Conservation (phyloP, 1,140 invertebrate species). For the Chionoecetes opilio region DNA sequence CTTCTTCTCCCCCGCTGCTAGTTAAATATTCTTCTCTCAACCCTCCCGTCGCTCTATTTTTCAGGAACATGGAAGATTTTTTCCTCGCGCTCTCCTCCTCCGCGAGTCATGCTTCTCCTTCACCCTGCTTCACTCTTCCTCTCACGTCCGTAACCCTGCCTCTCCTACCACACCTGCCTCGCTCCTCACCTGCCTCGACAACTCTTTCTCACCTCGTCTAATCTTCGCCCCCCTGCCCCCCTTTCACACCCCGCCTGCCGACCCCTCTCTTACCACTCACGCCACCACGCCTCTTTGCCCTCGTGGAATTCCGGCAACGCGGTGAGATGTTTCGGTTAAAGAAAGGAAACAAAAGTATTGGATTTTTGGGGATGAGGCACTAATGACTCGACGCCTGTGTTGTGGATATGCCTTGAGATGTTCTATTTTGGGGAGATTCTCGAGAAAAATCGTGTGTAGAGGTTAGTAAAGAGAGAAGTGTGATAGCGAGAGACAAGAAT, state of each 20-base stretch:
- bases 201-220: background rate
- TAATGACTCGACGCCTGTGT: slow-evolving; percentile 34
- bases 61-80: background rate
- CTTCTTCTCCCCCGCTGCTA: background rate
- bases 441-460: background rate
- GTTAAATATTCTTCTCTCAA: background rate
- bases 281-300: background rate
- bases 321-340: slow-evolving; percentile 57
- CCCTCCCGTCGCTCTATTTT: background rate
- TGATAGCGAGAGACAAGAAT: background rate
- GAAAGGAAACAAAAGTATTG: slow-evolving; percentile 60
- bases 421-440: background rate
- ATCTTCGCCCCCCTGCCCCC: background rate
- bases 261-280: background rate
- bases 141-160: background rate
- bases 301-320: slow-evolving; percentile 52
- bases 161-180: background rate
- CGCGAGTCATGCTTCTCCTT: background rate
- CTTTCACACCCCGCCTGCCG: too few species aligned
- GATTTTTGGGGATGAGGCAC: slow-evolving; percentile 10
- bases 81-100: background rate
- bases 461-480: background rate
- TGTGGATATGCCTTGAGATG: slow-evolving; percentile 27
- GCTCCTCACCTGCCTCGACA: background rate
- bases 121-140: background rate